These are phyloP conservation scores for Saturnia pavonia DNA, from an alignment of 2,888 invertebrate species.

Conservation along the genomic window DNA sequence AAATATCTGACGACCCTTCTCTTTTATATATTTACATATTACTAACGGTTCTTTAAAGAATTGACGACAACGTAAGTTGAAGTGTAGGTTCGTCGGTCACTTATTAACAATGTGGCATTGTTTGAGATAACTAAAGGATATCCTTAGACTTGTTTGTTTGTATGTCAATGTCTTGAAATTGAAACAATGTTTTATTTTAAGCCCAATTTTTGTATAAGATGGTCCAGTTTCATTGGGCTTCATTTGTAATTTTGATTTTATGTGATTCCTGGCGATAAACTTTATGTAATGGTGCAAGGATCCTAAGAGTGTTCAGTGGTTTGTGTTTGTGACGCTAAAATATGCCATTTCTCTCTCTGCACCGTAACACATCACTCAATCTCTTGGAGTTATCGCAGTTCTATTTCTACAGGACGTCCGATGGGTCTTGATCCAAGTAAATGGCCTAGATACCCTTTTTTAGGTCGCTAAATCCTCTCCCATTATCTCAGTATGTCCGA, in stretches of 20 bases:
- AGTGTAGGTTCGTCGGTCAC: background rate
- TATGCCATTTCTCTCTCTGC: no score
- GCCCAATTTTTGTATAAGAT: background rate
- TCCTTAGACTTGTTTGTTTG: slow-evolving; percentile 9
- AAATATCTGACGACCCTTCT: slow-evolving; percentile 25
- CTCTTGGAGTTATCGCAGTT: no score
- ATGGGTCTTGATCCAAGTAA: no score
- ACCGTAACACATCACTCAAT: no score
- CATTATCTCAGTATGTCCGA: no score
- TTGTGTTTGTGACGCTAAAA: no score
- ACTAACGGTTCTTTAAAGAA: slow-evolving; percentile 4
- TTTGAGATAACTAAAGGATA: slow-evolving; percentile 12
- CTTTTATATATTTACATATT: slow-evolving; percentile 5
- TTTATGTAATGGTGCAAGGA: no score
- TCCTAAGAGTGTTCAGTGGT: no score
- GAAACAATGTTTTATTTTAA: background rate
- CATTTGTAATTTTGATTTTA: background rate
- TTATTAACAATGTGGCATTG: slow-evolving; percentile 12
- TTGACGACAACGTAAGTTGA: background rate
- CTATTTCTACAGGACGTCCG: no score
- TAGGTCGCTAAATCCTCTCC: no score
- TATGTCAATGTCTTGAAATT: background rate
- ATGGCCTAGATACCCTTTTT: no score
- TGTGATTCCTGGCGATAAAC: background rate
- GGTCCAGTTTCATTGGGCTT: background rate